Percentiles rank a stretch among this genome's conserved stretches.
These are phyloP conservation scores for Macrosoma leucophasiata DNA, from an alignment of 2,888 invertebrate genomes.

Conservation along the genomic window DNA sequence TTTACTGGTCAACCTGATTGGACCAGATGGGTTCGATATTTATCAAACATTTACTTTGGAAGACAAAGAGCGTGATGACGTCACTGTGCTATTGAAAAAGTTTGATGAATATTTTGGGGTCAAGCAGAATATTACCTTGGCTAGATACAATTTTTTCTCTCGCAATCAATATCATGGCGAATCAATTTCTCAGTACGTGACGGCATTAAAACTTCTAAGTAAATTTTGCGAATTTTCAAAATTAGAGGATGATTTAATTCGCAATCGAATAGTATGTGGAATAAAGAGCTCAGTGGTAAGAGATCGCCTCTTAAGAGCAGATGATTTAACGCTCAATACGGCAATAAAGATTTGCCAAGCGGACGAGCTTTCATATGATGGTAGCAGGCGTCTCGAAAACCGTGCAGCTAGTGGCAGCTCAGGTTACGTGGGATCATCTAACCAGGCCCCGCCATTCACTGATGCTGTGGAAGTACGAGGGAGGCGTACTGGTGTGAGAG, in stretches of 20 bases:
- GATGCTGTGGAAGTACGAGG: too few relatives aligned
- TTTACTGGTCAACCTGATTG: slow-evolving; percentile 26
- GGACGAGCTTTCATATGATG: slow-evolving; percentile 13
- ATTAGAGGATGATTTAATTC: slow-evolving; percentile 17
- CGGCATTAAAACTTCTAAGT: slow-evolving; percentile 21
- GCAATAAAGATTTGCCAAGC: slow-evolving; percentile 17
- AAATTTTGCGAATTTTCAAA: slow-evolving; percentile 19
- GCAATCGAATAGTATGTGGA: slow-evolving; percentile 20
- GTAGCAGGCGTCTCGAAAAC: not conserved
- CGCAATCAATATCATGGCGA: slow-evolving; percentile 22
- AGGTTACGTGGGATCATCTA: too few relatives aligned
- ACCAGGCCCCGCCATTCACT: too few relatives aligned
- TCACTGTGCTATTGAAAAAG: slow-evolving; percentile 17
- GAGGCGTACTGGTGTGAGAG: too few relatives aligned
- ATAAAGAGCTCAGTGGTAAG: slow-evolving; percentile 5
- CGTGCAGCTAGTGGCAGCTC: too few relatives aligned
- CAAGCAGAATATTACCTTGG: slow-evolving; percentile 4
- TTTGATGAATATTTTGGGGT: slow-evolving; percentile 22
- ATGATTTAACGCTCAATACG: slow-evolving; percentile 12
- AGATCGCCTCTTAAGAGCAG: slow-evolving; percentile 6
- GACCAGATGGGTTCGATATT: slow-evolving; percentile 23
- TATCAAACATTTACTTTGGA: slow-evolving; percentile 23
- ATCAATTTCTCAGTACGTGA: slow-evolving; percentile 23
- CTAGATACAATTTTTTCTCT: slow-evolving; percentile 23
- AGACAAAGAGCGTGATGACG: slow-evolving; percentile 16